Conservation (phyloP, 1,140 invertebrate species). For the Pomacea maculata region DNA sequence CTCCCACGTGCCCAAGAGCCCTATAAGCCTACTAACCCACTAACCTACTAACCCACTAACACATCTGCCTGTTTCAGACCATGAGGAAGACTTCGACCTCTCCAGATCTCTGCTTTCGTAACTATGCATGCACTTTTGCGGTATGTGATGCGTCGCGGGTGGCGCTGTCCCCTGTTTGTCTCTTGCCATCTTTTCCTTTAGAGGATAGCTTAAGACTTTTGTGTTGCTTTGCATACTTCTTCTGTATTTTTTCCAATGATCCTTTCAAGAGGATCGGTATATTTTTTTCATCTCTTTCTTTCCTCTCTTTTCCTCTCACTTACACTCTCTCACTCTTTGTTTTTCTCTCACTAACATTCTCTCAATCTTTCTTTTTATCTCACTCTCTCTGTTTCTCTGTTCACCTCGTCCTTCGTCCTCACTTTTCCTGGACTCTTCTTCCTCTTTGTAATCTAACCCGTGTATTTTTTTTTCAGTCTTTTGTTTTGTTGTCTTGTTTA, state of each 20-base stretch:
- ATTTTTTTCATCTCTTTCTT: too few relatives aligned
- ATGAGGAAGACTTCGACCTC: conserved; percentile 20
- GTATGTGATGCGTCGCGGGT: conserved; percentile 9
- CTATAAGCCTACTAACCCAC: not conserved
- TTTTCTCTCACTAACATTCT: not conserved
- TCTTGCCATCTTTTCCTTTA: not conserved
- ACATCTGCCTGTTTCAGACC: conserved; percentile 18
- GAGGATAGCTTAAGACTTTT: not conserved
- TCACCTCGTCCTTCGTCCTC: too few relatives aligned
- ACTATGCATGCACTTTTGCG: conserved; percentile 16
- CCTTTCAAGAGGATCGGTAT: too few relatives aligned
- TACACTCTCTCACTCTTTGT: not conserved
- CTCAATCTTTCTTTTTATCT: not conserved
- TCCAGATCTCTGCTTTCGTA: conserved; percentile 16
- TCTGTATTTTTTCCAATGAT: not conserved
- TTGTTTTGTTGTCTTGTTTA: not conserved
- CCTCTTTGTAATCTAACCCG: too few relatives aligned
- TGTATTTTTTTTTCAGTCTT: not conserved
- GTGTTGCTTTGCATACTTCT: not conserved
- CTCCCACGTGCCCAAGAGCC: not conserved
- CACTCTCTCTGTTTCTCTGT: not conserved
- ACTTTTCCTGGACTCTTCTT: too few relatives aligned
- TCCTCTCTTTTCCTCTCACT: not conserved
- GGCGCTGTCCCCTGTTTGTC: not conserved
- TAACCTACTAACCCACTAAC: conserved; percentile 15